These are phyloP conservation scores for Drosophila chauvacae DNA, from an alignment of 1,140 invertebrate species.

Conservation along the genomic window DNA sequence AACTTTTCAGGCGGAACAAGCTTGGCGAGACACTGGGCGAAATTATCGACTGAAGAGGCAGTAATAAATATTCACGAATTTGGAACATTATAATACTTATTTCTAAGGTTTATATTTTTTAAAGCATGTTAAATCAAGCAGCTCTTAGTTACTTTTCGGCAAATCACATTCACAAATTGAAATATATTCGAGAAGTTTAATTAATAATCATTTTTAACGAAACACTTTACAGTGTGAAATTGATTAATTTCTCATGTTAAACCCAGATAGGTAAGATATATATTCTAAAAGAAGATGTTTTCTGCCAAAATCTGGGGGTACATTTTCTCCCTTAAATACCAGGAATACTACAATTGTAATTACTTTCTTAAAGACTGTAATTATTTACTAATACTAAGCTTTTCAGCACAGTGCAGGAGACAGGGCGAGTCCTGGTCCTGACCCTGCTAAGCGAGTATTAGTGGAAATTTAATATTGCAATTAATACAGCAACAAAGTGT, in stretches of 20 bases:
- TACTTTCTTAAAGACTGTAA: not conserved
- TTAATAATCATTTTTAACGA: not conserved
- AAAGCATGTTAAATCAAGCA: too few relatives aligned
- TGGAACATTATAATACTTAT: accelerated
- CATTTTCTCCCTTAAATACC: not conserved
- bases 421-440: conserved; percentile 22
- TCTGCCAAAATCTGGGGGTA: not conserved
- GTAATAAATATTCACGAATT: not conserved
- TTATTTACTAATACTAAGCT: not conserved
- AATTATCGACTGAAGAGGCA: not conserved
- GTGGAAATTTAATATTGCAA: conserved; percentile 84
- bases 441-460: conserved; percentile 76
- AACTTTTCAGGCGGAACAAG: conserved; percentile 46
- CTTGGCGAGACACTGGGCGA: conserved; percentile 11
- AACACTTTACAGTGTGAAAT: not conserved
- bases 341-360: not conserved
- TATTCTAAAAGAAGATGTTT: not conserved
- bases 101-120: too few relatives aligned
- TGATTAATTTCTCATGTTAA: not conserved
- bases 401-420: conserved; percentile 9
- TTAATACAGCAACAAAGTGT: conserved; percentile 82
- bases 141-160: not conserved
- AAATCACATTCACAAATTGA: not conserved
- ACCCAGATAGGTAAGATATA: not conserved
- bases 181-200: not conserved